Evolutionary conservation across 2,888 invertebrate genomes (phyloP).

Genomic region (Scaptomyza flava): DNA sequence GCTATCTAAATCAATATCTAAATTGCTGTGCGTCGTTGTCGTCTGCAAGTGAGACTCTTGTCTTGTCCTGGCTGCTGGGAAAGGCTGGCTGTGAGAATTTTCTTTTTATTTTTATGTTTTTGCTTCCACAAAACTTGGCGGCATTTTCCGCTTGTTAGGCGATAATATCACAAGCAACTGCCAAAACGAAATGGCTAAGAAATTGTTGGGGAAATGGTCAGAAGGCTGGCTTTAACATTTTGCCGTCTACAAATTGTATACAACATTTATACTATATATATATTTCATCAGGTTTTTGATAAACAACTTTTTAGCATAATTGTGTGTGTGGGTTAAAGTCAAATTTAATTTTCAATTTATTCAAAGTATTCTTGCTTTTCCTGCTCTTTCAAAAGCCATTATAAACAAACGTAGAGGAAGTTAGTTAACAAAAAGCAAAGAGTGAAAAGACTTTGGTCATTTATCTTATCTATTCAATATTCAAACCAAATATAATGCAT

Average conservation of each 20-base stretch:
- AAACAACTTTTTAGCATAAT: not conserved
- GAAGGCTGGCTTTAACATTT: conserved; percentile 33
- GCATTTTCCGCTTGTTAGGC: conserved; percentile 63
- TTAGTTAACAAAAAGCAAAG: too few species aligned
- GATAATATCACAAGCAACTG: conserved; percentile 53
- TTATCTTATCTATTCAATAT: too few species aligned
- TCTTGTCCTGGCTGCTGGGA: conserved; percentile 8
- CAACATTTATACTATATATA: not conserved
- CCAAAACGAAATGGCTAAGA: conserved; percentile 36
- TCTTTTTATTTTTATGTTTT: not conserved
- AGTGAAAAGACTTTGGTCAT: too few species aligned
- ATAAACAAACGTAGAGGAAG: too few species aligned
- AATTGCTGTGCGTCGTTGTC: conserved; percentile 52
- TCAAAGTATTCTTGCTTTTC: too few species aligned
- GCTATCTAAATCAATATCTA: conserved; percentile 71
- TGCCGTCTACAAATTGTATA: not conserved
- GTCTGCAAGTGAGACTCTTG: conserved; percentile 16
- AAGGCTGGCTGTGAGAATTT: conserved; percentile 8
- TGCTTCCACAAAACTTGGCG: conserved; percentile 19
- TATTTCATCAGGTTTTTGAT: not conserved
- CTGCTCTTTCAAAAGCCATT: too few species aligned
- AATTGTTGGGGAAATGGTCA: conserved; percentile 30
- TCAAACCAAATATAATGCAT: too few species aligned
- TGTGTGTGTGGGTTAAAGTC: not conserved
- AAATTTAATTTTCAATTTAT: conserved; percentile 9